phyloP scores from a whole-genome alignment of 2,888 invertebrate genomes.

The Troides oblongomaculatus region DNA sequence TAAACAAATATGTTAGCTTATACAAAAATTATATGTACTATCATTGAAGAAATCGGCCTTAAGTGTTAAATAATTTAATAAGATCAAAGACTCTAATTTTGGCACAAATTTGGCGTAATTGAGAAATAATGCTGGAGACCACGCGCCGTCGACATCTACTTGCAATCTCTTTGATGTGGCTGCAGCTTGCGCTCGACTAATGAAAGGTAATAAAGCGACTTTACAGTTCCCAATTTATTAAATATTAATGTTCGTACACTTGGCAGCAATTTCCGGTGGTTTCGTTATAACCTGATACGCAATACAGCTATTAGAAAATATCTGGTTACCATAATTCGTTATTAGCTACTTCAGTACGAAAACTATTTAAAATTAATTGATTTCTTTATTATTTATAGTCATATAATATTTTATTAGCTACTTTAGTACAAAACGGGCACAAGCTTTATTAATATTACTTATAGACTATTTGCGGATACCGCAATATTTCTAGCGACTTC shows the following conservation, averaged over 20 bases:
- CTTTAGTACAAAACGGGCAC: too few species aligned
- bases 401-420: too few species aligned
- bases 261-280: conserved; percentile 19
- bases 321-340: neutral
- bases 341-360: neutral
- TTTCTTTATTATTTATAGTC: too few species aligned
- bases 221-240: conserved; percentile 23
- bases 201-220: conserved; percentile 15
- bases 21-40: too few species aligned
- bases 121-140: neutral
- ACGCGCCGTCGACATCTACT: conserved; percentile 7
- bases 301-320: conserved; percentile 5
- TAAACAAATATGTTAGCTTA: too few species aligned
- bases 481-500: neutral
- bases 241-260: conserved; percentile 19
- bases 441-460: neutral
- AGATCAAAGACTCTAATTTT: neutral
- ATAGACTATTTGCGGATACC: neutral
- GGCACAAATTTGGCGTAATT: neutral
- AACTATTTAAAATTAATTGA: neutral
- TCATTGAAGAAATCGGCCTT: too few species aligned
- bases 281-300: conserved; percentile 2
- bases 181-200: conserved; percentile 22
- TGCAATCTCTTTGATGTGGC: conserved; percentile 21
- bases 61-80: neutral